Base-by-base conservation (phyloP, 2,113 vertebrate species). In the Recurvirostra avosetta region DNA sequence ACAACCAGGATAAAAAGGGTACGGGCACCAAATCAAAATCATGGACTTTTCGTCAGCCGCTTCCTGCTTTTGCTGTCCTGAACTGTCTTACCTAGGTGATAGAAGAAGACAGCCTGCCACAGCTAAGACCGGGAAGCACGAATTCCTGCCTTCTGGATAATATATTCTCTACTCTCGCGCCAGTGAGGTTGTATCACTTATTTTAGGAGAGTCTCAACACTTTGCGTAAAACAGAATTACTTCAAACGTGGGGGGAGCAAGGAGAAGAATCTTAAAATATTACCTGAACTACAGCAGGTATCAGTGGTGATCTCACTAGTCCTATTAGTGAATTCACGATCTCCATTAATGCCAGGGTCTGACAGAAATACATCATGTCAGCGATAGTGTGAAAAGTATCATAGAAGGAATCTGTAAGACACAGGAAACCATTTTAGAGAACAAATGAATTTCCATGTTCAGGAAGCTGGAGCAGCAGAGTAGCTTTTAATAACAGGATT, bases 331-430 rank as follows among this genome's bases (percentile, higher is more conserved):
- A 98, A 62, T 99, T 99, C 78, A 99, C 90, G 30, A 99, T 98
- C 93, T 99, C 99, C 81, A 99, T 98, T 34, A 97, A 40, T 26
- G 99, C 98, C 97, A 99, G 92, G 94, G 98, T 99, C 97, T 99
- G 99, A 96, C 99, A 99, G 98, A 99, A 99, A 97, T 99, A 99
- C 99, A 99, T 99, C 98, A 99, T 98, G 59, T 99, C 99, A 56
- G 98, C 98, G 79, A 98, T 98, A 5, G 98, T 98, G 97, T 99
- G 98, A 96, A 99, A 99, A 2, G 99, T 99, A 87, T 99, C 99
- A 12, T 99, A 99, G 94, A 99, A 98, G 40, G 99, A 99, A 97
- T 99, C 99, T 99, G 96, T 16, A 92, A 96, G 66, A 86, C 65
- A 92, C 22, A 70, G 61, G 41, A 80, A 47, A 94, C 34, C 70